Evolutionary conservation across 2,888 invertebrate species (phyloP).

Genomic region (Hirtodrosophila duncani): DNA sequence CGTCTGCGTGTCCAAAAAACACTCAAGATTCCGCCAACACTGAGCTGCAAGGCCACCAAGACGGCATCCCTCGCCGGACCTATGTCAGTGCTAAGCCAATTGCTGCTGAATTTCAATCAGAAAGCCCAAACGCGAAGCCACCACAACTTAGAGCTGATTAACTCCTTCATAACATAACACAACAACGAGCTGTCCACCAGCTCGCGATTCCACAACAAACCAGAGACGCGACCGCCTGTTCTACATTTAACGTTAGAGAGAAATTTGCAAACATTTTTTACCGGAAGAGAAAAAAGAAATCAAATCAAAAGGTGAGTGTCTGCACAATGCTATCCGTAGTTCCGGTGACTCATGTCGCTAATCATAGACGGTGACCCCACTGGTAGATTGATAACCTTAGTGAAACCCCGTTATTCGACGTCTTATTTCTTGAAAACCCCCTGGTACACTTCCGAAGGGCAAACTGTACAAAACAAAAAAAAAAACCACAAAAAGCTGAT

Average conservation of each 20-base stretch:
- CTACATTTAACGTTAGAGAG: constrained; percentile 48
- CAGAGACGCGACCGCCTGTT: constrained; percentile 36
- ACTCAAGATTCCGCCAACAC: constrained; percentile 74
- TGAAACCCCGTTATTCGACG: too few relatives aligned
- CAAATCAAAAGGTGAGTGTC: constrained; percentile 66
- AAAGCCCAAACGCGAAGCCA: constrained; percentile 71
- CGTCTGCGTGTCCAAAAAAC: constrained; percentile 25
- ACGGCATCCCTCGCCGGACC: constrained; percentile 74
- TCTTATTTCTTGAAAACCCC: constrained; percentile 9
- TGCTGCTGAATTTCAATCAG: constrained; percentile 75
- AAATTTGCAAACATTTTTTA: constrained; percentile 72
- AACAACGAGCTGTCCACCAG: constrained; percentile 62
- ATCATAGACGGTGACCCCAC: constrained; percentile 13
- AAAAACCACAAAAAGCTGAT: constrained; percentile 58
- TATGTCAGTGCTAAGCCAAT: constrained; percentile 78
- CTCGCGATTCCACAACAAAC: constrained; percentile 24
- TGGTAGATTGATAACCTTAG: too few relatives aligned
- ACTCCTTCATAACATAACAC: constrained; percentile 78
- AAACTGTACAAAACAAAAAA: too few relatives aligned
- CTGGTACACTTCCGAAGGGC: constrained; percentile 55
- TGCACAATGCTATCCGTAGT: background rate
- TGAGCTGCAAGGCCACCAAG: constrained; percentile 71
- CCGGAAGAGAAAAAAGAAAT: constrained; percentile 75
- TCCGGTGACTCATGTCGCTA: constrained; percentile 1
- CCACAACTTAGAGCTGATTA: constrained; percentile 74